Base-by-base conservation (phyloP, 2,113 vertebrate genomes). In the Equus quagga region DNA sequence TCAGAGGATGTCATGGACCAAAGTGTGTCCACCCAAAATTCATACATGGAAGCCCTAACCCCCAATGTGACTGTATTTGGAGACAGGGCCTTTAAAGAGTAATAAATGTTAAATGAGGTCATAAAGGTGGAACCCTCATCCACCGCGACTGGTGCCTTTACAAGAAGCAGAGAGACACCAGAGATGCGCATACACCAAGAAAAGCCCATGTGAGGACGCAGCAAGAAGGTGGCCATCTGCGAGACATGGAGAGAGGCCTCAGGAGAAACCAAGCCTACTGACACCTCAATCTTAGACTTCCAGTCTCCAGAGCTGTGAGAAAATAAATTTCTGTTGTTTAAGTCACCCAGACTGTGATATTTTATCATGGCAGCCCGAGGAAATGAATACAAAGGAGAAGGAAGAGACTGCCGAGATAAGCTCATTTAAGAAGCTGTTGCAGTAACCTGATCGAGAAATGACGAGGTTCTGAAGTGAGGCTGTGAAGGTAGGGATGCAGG, bases 161-260 rank as follows among this genome's bases (percentile, higher is more conserved):
- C 13, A 33, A 75, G 19, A 36, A 70, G 41, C 31, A 76, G 49
- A 56, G 33, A 79, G 76, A 21, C 33, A 8, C 33, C 5, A 33
- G 3, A 6, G 51, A n/a, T 36, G 19, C 3, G 2, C 6, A 11
- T 14, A 6, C 33, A 14, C 51, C 23, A 14, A 33, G 28, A 1
- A 21, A 33, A 56, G 78, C 6, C 49, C 19, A 23, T 13, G 11
- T 23, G 51, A 56, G 31, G 75, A 78, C 28, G 5, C 75, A 33
- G 46, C 31, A 17, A 78, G 49, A 54, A 51, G 17, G 75, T 8
- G 4, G 73, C 44, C 24, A 3, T 14, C 72, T 49, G 26, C 23
- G 5, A 17, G 44, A 44, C 26, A 18, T 26, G 24, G 73, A 76
- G 44, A 49, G 14, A 46, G 73, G 26, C 73, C 73, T 76, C 26